phyloP scores from a whole-genome alignment of 2,888 invertebrate genomes.

The Seira ritae region DNA sequence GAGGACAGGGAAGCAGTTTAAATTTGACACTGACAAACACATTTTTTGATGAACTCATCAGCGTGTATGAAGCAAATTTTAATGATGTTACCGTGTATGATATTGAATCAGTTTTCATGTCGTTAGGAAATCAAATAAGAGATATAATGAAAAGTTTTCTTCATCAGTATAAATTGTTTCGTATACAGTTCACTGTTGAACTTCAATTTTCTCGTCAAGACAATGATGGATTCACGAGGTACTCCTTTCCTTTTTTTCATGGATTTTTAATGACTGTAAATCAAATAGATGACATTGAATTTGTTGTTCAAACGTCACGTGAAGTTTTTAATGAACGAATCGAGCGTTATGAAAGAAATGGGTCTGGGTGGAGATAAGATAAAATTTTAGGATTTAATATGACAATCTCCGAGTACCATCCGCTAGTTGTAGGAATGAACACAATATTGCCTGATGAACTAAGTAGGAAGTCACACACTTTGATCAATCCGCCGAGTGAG shows the following conservation, averaged over 20 bases:
- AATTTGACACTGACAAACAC: neutral
- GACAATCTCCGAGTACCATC: conserved; percentile 9
- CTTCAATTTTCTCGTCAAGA: conserved; percentile 22
- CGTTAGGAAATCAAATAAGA: neutral
- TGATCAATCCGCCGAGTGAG: neutral
- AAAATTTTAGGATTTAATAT: conserved; percentile 18
- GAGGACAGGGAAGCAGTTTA: neutral
- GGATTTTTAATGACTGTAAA: conserved; percentile 32
- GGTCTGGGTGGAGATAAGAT: conserved; percentile 28
- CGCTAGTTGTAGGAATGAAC: neutral
- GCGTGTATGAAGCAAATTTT: conserved; percentile 10
- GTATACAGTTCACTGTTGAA: no score
- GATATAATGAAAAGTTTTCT: conserved; percentile 15
- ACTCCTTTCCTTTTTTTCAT: conserved; percentile 26
- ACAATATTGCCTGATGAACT: neutral
- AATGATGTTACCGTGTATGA: conserved; percentile 18
- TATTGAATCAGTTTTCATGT: neutral
- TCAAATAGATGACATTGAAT: conserved; percentile 11
- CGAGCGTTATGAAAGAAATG: conserved; percentile 10
- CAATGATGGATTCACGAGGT: neutral
- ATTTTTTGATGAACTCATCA: conserved; percentile 15
- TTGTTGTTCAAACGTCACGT: conserved; percentile 20
- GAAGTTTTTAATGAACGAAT: conserved; percentile 16
- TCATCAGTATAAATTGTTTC: neutral
- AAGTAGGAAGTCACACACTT: neutral